phyloP scores from a whole-genome alignment of 2,888 invertebrate species.

The Ptilodon capucinus region DNA sequence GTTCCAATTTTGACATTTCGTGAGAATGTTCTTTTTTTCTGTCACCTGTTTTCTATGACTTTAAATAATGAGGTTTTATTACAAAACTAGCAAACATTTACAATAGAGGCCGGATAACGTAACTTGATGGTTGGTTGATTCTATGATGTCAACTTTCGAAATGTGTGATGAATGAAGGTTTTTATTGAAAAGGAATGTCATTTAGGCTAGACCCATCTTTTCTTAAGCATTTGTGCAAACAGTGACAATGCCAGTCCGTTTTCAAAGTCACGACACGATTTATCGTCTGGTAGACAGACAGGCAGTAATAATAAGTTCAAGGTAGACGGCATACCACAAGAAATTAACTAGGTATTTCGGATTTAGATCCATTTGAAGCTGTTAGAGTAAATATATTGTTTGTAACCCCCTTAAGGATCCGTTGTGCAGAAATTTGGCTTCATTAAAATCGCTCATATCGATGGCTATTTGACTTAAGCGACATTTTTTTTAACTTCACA shows the following conservation, averaged over 20 bases:
- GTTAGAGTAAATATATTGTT: no score
- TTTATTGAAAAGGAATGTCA: background rate
- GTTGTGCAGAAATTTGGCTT: no score
- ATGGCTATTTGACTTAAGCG: no score
- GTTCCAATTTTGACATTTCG: constrained; percentile 9
- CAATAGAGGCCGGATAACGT: constrained; percentile 19
- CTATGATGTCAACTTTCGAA: constrained; percentile 3
- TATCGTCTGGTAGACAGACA: background rate
- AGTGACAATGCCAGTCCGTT: background rate
- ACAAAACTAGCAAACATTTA: background rate
- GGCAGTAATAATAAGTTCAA: background rate
- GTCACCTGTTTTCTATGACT: background rate
- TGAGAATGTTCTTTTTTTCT: constrained; percentile 15
- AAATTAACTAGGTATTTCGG: no score
- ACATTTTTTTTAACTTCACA: no score
- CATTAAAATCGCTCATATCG: no score
- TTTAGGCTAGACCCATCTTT: background rate
- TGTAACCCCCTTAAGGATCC: no score
- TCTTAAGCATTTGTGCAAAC: background rate
- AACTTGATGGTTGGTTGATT: constrained; percentile 6
- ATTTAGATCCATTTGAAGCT: no score
- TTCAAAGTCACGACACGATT: background rate
- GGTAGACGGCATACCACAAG: background rate
- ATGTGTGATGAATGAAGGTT: background rate
- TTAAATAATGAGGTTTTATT: background rate